phyloP scores from a whole-genome alignment of 1,140 invertebrate species.

The Agrilus planipennis region DNA sequence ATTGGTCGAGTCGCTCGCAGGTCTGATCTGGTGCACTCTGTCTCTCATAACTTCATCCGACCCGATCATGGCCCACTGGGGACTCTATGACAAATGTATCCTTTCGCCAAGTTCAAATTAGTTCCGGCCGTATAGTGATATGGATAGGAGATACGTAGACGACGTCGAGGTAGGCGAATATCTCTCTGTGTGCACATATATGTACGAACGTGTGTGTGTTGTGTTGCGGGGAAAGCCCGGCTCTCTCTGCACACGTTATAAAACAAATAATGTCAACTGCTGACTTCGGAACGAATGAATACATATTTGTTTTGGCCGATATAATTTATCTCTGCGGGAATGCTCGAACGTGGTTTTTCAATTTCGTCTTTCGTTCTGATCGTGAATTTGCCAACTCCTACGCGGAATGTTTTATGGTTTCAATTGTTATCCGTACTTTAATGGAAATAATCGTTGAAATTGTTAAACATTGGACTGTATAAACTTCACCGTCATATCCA shows the following conservation, averaged over 20 bases:
- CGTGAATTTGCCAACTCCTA: no score
- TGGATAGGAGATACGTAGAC: slow-evolving; percentile 14
- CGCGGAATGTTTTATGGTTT: no score
- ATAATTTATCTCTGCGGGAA: no score
- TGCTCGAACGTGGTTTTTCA: no score
- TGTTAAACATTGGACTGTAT: no score
- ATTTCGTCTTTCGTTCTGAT: no score
- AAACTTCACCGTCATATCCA: no score
- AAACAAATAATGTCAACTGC: slow-evolving; percentile 30
- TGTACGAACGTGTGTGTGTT: no score
- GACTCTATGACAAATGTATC: slow-evolving; percentile 39
- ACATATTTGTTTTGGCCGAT: slow-evolving; percentile 21
- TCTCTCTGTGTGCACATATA: no score
- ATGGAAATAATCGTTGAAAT: no score
- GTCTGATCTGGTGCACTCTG: slow-evolving; percentile 30
- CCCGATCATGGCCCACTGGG: slow-evolving; percentile 36
- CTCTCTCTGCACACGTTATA: slow-evolving; percentile 32
- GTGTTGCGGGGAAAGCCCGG: slow-evolving; percentile 12
- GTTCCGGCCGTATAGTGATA: slow-evolving; percentile 22
- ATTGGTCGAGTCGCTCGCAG: slow-evolving; percentile 13
- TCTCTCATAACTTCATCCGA: slow-evolving; percentile 38
- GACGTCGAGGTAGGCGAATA: slow-evolving; percentile 1
- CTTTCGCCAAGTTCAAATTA: slow-evolving; percentile 35
- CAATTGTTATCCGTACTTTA: no score
- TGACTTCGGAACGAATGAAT: slow-evolving; percentile 23